A percentile compares a stretch with the other conserved stretches of the same genome.
Evolutionary conservation across 2,113 vertebrate genomes (phyloP).

Genomic region (Phocoena sinus): DNA sequence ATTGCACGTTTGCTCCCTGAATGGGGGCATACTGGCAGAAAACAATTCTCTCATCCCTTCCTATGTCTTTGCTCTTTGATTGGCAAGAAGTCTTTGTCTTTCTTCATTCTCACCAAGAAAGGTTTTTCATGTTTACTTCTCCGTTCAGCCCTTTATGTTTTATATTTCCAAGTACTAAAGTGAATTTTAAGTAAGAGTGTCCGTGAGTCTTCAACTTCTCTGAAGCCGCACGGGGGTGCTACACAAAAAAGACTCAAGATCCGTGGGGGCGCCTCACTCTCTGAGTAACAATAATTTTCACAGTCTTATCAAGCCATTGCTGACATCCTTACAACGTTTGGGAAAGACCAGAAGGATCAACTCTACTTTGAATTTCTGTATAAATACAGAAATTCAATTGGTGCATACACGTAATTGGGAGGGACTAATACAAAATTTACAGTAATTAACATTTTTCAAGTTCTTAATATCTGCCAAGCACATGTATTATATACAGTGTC

Average conservation of each 20-base stretch:
- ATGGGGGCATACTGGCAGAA: fast-evolving
- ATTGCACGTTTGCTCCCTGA: too few relatives aligned
- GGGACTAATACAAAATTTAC: neutral
- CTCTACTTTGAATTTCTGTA: too few relatives aligned
- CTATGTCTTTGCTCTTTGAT: neutral
- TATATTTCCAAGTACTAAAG: neutral
- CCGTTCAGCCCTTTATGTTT: neutral
- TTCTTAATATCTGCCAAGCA: neutral
- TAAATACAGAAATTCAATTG: neutral
- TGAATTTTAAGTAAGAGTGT: neutral
- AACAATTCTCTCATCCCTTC: neutral
- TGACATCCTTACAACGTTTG: neutral
- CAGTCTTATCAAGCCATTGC: neutral
- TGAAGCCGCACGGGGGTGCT: fast-evolving
- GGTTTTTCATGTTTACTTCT: neutral
- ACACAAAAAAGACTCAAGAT: neutral
- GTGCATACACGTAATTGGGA: neutral
- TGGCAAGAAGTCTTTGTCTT: neutral
- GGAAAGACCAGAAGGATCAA: neutral
- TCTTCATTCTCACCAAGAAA: neutral
- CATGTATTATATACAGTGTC: neutral
- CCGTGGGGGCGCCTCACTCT: neutral
- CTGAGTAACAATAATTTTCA: neutral
- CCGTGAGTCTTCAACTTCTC: neutral
- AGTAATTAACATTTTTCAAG: neutral